Percentiles rank a stretch among this genome's conserved stretches.
Evolutionary conservation across 1,140 invertebrate species (phyloP).

Genomic region (Caenorhabditis brenneri): DNA sequence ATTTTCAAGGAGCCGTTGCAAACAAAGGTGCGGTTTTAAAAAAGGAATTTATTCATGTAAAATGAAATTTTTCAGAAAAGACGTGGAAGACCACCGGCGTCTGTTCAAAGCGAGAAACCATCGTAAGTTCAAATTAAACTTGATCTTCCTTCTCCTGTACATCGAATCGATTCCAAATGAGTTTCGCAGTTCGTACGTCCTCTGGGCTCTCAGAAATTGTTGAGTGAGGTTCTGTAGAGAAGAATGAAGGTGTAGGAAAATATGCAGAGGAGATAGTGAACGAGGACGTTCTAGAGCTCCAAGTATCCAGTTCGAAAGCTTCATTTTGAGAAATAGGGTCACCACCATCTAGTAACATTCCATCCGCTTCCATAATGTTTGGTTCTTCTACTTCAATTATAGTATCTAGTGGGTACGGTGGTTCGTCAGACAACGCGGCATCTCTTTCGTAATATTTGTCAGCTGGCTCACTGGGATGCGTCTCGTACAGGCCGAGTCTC

Average conservation of each 20-base stretch:
- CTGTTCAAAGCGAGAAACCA: background rate
- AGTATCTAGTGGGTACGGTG: background rate
- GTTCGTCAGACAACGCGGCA: background rate
- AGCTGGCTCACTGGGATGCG: conserved; percentile 5
- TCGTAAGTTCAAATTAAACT: background rate
- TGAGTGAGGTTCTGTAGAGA: background rate
- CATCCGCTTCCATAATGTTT: conserved; percentile 1
- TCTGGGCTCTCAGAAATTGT: background rate
- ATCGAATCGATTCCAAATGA: background rate
- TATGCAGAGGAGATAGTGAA: background rate
- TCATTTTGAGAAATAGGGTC: background rate
- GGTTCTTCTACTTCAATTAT: background rate
- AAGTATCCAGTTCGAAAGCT: background rate
- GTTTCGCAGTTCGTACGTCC: background rate
- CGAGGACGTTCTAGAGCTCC: background rate
- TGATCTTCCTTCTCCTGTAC: background rate
- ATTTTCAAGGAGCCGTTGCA: background rate
- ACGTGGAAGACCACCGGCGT: background rate
- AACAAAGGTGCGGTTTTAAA: background rate
- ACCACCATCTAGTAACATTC: background rate
- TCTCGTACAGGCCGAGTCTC: background rate
- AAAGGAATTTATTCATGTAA: background rate
- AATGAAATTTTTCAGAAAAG: background rate
- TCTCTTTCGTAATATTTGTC: conserved; percentile 18
- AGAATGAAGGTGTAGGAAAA: background rate